Evolutionary conservation across 2,888 invertebrate genomes (phyloP), one percentile per base, ranked within the genome.

Genomic region (Xylota segnis): DNA sequence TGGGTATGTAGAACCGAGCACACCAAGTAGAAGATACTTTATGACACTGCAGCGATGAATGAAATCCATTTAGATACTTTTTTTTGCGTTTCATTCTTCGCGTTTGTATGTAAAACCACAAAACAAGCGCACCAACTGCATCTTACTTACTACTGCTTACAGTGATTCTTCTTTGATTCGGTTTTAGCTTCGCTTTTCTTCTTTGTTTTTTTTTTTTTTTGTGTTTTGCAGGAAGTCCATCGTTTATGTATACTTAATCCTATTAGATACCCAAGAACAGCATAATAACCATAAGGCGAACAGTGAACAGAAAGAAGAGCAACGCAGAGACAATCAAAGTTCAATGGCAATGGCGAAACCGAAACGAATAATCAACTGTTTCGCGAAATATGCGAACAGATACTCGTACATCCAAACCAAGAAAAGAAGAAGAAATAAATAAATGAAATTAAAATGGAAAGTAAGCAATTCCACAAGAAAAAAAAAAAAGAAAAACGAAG

Each of bases 381-480:
- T 58, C 58, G 23, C 14, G 14, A 66, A 66, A 18, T 45, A 32
- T 23, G 3, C 23, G 23, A 23, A 23, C 3, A 23, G 23, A 23
- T 23, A 23, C 23, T 2, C 3, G 2, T 23, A 23, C 4, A 54
- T 14, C 59, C 34, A 34, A n/a, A 43, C 34, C 47, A 52, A 75
- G 45, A 59, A 18, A 59, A 52, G 12, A 34, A 34, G 47, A 47
- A 58, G 16, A 54, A 56, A 71, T 10, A 66, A 61, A 37, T 18
- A 66, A 68, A 72, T 52, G 34, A 54, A 83, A 82, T 72, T 77
- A 72, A 82, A 83, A 82, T 82, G 65, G 86, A 86, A 86, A 86
- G 86, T 82, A 72, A 75, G 84, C 84, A 81, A 75, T 75, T 47
- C 47, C 23, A 27, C 32, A 40, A 59, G 23, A 2, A 56, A 40